These are phyloP conservation scores for Acrobasis repandana DNA, from an alignment of 2,888 invertebrate species.

Conservation along the genomic window DNA sequence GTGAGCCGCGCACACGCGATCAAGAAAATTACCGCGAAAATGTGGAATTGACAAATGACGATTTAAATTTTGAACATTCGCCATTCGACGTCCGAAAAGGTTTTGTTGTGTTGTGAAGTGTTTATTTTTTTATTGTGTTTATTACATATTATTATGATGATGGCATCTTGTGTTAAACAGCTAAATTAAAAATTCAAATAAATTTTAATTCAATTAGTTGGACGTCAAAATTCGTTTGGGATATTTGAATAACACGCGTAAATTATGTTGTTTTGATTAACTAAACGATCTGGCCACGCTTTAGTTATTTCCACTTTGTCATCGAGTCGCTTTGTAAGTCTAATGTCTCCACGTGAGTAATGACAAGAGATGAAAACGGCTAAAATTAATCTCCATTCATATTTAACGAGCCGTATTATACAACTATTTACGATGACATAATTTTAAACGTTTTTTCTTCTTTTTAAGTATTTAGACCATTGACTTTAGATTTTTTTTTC, in stretches of 20 bases:
- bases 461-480: too few relatives aligned
- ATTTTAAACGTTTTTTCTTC: neutral
- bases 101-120: conserved; percentile 38
- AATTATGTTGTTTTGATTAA: conserved; percentile 40
- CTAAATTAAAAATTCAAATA: conserved; percentile 9
- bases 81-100: neutral
- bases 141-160: conserved; percentile 21
- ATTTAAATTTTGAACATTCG: conserved; percentile 16
- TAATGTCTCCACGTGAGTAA: conserved; percentile 33
- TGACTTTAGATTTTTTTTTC: neutral
- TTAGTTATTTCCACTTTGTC: conserved; percentile 37
- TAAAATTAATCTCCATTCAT: conserved; percentile 16
- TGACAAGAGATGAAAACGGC: conserved; percentile 26
- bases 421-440: conserved; percentile 11
- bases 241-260: conserved; percentile 28
- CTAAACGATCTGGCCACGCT: conserved; percentile 33
- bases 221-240: conserved; percentile 14
- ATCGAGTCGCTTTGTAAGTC: conserved; percentile 31
- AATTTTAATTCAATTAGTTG: conserved; percentile 18
- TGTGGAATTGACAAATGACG: conserved; percentile 66
- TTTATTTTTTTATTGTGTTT: conserved; percentile 23
- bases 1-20: conserved; percentile 55
- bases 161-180: conserved; percentile 26
- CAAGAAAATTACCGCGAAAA: conserved; percentile 81
- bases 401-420: conserved; percentile 14